phyloP scores from a whole-genome alignment of 2,888 invertebrate genomes.

The Dromius quadrimaculatus region DNA sequence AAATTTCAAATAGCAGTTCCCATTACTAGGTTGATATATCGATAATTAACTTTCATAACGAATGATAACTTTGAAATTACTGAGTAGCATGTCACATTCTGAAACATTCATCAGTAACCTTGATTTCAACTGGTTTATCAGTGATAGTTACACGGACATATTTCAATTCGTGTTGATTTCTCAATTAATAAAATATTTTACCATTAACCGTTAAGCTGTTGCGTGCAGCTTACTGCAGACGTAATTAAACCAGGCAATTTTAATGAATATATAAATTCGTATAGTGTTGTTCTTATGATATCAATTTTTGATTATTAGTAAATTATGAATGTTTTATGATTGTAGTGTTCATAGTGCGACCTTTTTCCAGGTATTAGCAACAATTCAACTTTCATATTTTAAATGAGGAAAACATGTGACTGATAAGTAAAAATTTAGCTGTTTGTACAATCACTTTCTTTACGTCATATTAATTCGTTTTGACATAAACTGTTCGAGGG shows the following conservation, averaged over 20 bases:
- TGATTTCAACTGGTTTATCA: neutral
- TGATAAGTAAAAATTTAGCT: too few species aligned
- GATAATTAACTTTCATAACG: conserved; percentile 16
- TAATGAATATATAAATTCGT: conserved; percentile 15
- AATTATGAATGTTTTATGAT: conserved; percentile 10
- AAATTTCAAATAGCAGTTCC: neutral
- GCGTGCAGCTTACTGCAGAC: conserved; percentile 1
- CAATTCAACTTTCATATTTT: neutral
- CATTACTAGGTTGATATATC: conserved; percentile 5
- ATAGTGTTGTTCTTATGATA: conserved; percentile 8
- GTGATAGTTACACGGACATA: neutral
- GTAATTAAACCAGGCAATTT: neutral
- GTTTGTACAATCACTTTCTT: too few species aligned
- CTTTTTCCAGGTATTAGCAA: neutral
- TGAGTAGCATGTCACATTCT: conserved; percentile 18
- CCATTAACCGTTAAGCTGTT: conserved; percentile 14
- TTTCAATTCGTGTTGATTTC: neutral
- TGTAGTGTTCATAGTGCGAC: neutral
- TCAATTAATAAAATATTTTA: conserved; percentile 9
- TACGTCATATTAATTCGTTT: neutral
- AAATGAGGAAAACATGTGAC: too few species aligned
- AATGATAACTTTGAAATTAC: conserved; percentile 12
- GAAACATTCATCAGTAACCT: neutral
- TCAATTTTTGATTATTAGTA: neutral
- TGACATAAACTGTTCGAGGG: neutral